phyloP scores from a whole-genome alignment of 1,140 invertebrate species.

The Plectus sambesii region DNA sequence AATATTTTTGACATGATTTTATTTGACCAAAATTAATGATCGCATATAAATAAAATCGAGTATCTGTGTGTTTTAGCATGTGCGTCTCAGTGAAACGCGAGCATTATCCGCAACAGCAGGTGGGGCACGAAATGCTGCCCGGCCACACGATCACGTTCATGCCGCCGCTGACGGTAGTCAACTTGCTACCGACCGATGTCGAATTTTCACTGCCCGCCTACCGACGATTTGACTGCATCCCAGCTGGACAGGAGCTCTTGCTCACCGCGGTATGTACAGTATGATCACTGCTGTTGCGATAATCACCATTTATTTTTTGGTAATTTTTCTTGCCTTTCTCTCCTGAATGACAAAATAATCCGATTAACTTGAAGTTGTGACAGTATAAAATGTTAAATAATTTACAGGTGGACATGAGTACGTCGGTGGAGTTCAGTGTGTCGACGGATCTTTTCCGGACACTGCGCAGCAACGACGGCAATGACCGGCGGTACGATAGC shows the following conservation, averaged over 20 bases:
- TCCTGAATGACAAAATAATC: too few species aligned
- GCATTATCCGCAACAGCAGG: conserved; percentile 61
- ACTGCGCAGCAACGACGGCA: too few species aligned
- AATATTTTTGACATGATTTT: conserved; percentile 46
- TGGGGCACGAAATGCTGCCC: conserved; percentile 48
- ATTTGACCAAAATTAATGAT: conserved; percentile 20
- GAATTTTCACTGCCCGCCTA: conserved; percentile 48
- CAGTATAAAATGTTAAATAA: too few species aligned
- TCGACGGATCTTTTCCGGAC: conserved; percentile 13
- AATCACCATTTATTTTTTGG: too few species aligned
- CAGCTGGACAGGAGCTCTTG: conserved; percentile 53
- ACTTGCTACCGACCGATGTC: conserved; percentile 55
- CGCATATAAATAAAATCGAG: too few species aligned
- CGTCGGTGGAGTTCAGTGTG: conserved; percentile 7
- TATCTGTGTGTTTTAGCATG: conserved; percentile 55
- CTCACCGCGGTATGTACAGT: conserved; percentile 46
- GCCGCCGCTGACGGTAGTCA: conserved; percentile 65
- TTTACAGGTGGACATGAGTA: too few species aligned
- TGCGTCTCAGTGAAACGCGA: conserved; percentile 66
- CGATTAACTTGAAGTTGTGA: too few species aligned
- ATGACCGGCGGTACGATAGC: too few species aligned
- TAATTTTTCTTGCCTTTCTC: too few species aligned
- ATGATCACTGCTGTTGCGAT: too few species aligned
- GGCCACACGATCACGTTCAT: conserved; percentile 72
- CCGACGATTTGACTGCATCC: conserved; percentile 47